A percentile compares a stretch with the other conserved stretches of the same genome.
phyloP scores from a whole-genome alignment of 2,113 vertebrate species.

The Microtus ochrogaster region DNA sequence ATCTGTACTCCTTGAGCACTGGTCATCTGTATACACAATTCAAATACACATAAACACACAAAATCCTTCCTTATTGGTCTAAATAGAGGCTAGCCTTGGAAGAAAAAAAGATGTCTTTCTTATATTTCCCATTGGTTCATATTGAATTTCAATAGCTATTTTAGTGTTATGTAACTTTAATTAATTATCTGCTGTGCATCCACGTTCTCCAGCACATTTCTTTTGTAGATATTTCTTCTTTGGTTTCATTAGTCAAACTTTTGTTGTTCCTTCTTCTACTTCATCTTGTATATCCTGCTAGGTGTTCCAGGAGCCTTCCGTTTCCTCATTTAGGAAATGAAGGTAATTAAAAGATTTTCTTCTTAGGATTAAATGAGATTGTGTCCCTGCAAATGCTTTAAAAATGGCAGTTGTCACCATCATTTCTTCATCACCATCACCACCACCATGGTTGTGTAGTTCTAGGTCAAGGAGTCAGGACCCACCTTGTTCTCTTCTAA shows the following conservation, averaged over 20 bases:
- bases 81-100: not conserved
- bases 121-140: not conserved
- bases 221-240: slow-evolving; percentile 10
- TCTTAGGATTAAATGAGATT: slow-evolving; percentile 59
- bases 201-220: not conserved
- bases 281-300: slow-evolving; percentile 5
- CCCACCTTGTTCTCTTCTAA: not conserved
- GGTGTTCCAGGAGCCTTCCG: slow-evolving; percentile 25
- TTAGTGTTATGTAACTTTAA: not conserved
- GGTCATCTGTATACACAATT: not conserved
- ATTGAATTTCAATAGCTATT: slow-evolving; percentile 1
- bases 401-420: not conserved
- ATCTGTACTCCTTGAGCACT: not conserved
- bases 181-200: not conserved
- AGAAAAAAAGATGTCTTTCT: not conserved
- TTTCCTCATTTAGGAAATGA: slow-evolving; percentile 56
- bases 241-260: slow-evolving; percentile 22
- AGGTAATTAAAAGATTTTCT: slow-evolving; percentile 39
- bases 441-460: not conserved
- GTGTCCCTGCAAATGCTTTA: not conserved
- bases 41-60: not conserved
- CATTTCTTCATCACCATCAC: not conserved
- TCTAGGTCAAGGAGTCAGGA: slow-evolving; percentile 13
- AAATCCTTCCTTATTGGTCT: not conserved
- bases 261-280: slow-evolving; percentile 47